phyloP scores from a whole-genome alignment of 2,888 invertebrate genomes.

The Drosophila phalerata region DNA sequence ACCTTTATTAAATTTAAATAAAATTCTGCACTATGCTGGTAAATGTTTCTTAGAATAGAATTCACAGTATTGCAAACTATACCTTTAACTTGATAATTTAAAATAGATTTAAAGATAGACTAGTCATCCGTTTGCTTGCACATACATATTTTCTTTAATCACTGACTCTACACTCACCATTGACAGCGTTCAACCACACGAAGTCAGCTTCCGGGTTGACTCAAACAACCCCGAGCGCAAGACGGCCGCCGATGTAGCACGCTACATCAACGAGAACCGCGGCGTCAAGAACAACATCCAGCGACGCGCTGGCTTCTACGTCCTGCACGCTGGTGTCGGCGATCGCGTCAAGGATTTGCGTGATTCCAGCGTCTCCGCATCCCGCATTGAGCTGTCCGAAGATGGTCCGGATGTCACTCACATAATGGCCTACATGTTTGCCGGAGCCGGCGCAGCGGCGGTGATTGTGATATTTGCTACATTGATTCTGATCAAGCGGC shows the following conservation, averaged over 20 bases:
- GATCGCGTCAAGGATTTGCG: constrained; percentile 88
- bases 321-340: constrained; percentile 91
- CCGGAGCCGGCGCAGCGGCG: constrained; percentile 88
- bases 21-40: too few species aligned
- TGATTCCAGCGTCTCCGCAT: constrained; percentile 81
- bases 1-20: not conserved
- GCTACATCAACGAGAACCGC: constrained; percentile 85
- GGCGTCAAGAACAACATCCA: constrained; percentile 90
- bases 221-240: constrained; percentile 85
- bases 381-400: constrained; percentile 84
- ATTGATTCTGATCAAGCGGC: constrained; percentile 90
- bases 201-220: constrained; percentile 87
- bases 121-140: too few species aligned
- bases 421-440: constrained; percentile 86
- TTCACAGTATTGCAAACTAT: too few species aligned
- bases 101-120: too few species aligned
- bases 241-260: constrained; percentile 85
- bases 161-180: not conserved
- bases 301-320: constrained; percentile 89
- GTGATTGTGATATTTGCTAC: constrained; percentile 89
- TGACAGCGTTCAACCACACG: constrained; percentile 89
- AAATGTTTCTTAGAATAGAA: too few species aligned
- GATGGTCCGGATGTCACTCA: constrained; percentile 86
- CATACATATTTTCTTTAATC: not conserved
- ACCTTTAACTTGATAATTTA: too few species aligned